phyloP scores from a whole-genome alignment of 1,140 invertebrate genomes.

The Aphaenogaster ashmeadi region DNA sequence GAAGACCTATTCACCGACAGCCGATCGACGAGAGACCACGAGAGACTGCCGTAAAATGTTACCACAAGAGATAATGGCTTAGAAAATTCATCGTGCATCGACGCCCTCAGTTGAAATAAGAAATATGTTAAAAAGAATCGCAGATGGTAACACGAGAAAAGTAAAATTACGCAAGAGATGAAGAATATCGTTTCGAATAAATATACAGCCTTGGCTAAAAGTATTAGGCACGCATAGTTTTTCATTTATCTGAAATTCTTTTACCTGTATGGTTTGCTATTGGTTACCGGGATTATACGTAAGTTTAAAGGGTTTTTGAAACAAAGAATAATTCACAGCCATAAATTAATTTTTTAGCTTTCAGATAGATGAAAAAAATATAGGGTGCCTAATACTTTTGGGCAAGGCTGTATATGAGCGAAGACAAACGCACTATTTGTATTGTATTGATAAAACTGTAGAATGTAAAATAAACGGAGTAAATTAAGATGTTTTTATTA shows the following conservation, averaged over 20 bases:
- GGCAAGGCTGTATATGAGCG: background rate
- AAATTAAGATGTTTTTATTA: background rate
- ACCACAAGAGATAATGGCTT: background rate
- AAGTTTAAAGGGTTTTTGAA: no score
- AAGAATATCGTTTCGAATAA: background rate
- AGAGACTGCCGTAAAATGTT: background rate
- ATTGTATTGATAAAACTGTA: background rate
- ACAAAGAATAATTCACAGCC: no score
- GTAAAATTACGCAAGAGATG: background rate
- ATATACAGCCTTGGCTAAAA: background rate
- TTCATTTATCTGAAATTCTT: no score
- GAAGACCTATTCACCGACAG: background rate
- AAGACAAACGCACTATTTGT: background rate
- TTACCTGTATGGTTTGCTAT: no score
- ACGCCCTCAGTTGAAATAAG: background rate
- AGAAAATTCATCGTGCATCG: background rate
- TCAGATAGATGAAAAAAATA: no score
- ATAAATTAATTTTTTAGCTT: no score
- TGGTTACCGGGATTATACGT: no score
- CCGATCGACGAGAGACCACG: background rate
- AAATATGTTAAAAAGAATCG: background rate
- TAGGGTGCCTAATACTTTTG: no score
- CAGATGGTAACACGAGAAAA: background rate
- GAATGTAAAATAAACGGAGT: background rate
- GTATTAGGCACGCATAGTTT: no score